Percentiles rank a stretch among this genome's conserved stretches.
phyloP scores from a whole-genome alignment of 2,888 invertebrate genomes.

The Lithosia quadra region DNA sequence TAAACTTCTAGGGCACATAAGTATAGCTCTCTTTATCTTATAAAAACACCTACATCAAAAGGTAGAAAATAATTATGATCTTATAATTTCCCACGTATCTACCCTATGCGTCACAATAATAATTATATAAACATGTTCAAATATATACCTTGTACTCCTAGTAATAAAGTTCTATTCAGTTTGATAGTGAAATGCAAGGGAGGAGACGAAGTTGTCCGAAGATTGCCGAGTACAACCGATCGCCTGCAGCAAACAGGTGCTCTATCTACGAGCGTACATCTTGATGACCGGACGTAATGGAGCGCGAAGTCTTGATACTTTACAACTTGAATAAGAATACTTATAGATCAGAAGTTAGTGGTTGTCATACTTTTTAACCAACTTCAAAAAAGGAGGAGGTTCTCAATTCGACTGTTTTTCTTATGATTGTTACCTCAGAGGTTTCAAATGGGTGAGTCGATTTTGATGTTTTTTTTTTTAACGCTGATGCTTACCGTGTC shows the following conservation, averaged over 20 bases:
- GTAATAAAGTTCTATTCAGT: conserved; percentile 20
- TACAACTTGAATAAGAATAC: neutral
- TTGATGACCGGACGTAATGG: conserved; percentile 73
- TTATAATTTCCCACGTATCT: conserved; percentile 47
- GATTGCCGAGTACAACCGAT: conserved; percentile 60
- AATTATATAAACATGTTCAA: conserved; percentile 11
- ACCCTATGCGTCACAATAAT: conserved; percentile 35
- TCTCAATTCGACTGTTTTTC: too few species aligned
- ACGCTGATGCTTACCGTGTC: too few species aligned
- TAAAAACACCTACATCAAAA: conserved; percentile 1
- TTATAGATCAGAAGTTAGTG: neutral
- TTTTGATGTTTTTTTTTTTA: too few species aligned
- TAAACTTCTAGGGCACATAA: neutral
- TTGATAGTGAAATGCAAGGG: conserved; percentile 37
- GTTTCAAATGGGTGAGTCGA: too few species aligned
- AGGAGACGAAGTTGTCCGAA: conserved; percentile 59
- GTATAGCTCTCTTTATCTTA: neutral
- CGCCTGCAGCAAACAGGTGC: conserved; percentile 79
- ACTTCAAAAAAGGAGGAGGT: too few species aligned
- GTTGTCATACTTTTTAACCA: neutral
- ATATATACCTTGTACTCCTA: conserved; percentile 12
- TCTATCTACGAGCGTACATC: conserved; percentile 71
- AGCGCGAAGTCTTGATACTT: conserved; percentile 63
- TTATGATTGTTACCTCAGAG: too few species aligned
- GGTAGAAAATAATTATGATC: conserved; percentile 31